phyloP scores from a whole-genome alignment of 1,140 invertebrate genomes.

The Drepana arcuata region DNA sequence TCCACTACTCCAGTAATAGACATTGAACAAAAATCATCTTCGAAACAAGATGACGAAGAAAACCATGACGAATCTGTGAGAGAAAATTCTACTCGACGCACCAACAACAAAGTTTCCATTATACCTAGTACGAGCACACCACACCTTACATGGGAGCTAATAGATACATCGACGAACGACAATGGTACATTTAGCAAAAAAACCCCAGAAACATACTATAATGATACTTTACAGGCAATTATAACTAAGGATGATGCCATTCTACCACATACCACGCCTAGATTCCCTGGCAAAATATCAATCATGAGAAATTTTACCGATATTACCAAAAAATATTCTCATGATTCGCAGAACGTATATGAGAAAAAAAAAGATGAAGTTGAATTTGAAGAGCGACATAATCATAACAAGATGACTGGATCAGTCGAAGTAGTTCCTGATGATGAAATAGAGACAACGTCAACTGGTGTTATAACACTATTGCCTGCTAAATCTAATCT shows the following conservation, averaged over 20 bases:
- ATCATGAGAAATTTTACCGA: constrained; percentile 57
- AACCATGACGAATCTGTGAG: constrained; percentile 27
- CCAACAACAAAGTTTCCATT: constrained; percentile 63
- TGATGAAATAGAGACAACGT: constrained; percentile 53
- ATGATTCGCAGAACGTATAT: constrained; percentile 27
- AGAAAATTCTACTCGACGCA: constrained; percentile 51
- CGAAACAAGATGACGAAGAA: constrained; percentile 10
- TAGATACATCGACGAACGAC: constrained; percentile 60
- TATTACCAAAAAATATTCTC: constrained; percentile 51
- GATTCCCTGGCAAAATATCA: constrained; percentile 56
- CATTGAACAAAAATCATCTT: constrained; percentile 10
- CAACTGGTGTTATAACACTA: constrained; percentile 69
- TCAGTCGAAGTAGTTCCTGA: constrained; percentile 54
- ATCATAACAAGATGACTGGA: constrained; percentile 38
- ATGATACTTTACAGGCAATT: constrained; percentile 68
- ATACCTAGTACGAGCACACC: constrained; percentile 51
- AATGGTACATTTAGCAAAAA: constrained; percentile 47
- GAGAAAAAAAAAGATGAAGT: constrained; percentile 13
- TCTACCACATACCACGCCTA: constrained; percentile 62
- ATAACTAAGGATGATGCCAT: constrained; percentile 65
- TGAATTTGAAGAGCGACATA: constrained; percentile 27
- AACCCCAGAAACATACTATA: constrained; percentile 61
- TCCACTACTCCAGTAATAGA: constrained; percentile 3
- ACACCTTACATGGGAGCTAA: constrained; percentile 63
- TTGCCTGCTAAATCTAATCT: constrained; percentile 77